Evolutionary conservation across 92 coral and sea anemone species (phyloP).

Genomic region (Meandrina meandrites): DNA sequence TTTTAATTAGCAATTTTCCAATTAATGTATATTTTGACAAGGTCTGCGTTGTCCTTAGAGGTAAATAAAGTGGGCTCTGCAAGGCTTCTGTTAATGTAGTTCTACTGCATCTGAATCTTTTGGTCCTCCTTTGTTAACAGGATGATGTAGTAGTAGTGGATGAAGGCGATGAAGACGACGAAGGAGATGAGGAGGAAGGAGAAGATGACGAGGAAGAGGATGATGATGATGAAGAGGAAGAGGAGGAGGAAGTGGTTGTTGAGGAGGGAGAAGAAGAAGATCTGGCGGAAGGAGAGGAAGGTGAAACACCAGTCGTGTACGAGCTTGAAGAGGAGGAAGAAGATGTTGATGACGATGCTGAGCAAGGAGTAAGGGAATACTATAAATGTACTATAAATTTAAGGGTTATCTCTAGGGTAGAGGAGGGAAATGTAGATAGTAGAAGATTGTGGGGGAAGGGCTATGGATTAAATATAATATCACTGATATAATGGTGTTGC

Average conservation of each 20-base stretch:
- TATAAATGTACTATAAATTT: too few relatives aligned
- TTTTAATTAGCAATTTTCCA: too few relatives aligned
- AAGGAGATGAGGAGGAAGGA: conserved; percentile 52
- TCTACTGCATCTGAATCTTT: background rate
- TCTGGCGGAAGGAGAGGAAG: conserved; percentile 62
- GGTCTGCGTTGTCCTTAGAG: too few relatives aligned
- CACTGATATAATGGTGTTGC: too few relatives aligned
- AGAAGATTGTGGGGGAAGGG: background rate
- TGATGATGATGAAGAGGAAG: conserved; percentile 72
- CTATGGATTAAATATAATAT: background rate
- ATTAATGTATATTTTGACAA: too few relatives aligned
- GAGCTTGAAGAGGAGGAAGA: conserved; percentile 66
- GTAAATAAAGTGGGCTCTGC: background rate
- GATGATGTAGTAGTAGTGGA: conserved; percentile 72
- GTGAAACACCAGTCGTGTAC: conserved; percentile 44
- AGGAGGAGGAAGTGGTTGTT: conserved; percentile 69
- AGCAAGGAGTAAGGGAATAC: conserved; percentile 20
- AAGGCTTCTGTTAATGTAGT: too few relatives aligned
- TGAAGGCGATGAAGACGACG: conserved; percentile 62
- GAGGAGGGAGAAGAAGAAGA: conserved; percentile 74
- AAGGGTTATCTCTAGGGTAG: background rate
- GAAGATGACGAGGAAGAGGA: conserved; percentile 60
- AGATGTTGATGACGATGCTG: conserved; percentile 27
- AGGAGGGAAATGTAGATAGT: background rate
- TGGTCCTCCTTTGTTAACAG: conserved; percentile 7